Evolutionary conservation across 2,797 vertebrate species (phyloP), one percentile per base, ranked within the genome.

Genomic region (Peromyscus nudipes): DNA sequence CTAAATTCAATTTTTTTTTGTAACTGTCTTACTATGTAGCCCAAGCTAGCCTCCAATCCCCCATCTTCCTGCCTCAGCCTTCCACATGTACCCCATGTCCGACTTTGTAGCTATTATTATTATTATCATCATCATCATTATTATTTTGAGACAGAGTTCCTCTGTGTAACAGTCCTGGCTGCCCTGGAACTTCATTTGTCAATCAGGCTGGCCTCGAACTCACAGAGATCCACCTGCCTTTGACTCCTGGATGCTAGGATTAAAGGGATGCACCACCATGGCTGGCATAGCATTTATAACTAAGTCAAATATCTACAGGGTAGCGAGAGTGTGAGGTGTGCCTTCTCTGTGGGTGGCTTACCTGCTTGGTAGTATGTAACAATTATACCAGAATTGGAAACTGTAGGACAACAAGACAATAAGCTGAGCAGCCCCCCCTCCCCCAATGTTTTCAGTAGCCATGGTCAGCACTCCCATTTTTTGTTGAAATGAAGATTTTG

Each of bases 401-500:
- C 0, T 1, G 49, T 0, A 34, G 49, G 19, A 5, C 40, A 14
- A 17, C 60, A 3, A 2, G 0, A 19, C n/a, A 3, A 19, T 27
- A 4, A 0, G 0, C 0, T 5, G 1, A 65, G 34, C 3, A 4
- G 23, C 31, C n/a, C 69, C 19, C 69, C 19, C 40, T 49, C 49
- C 62, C 64, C 21, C 4, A 40, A 10, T 3, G 57, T 37, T 2
- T 69, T 34, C 34, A 62, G 31, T 69, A 49, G 55, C 40, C 55
- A 81, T 9, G 3, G 19, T 49, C 40, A 67, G 62, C 62, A 13
- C 10, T 23, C 31, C 11, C 31, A 14, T 85, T 67, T 31, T 31
- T 40, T 57, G 52, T 46, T 67, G 88, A 92, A 94, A 96, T 60
- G 79, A 71, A 84, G 29, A 89, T 69, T 94, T 16, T 60, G 23